Conservation (phyloP, 2,113 vertebrate genomes). For the Cephalopholis sonnerati region DNA sequence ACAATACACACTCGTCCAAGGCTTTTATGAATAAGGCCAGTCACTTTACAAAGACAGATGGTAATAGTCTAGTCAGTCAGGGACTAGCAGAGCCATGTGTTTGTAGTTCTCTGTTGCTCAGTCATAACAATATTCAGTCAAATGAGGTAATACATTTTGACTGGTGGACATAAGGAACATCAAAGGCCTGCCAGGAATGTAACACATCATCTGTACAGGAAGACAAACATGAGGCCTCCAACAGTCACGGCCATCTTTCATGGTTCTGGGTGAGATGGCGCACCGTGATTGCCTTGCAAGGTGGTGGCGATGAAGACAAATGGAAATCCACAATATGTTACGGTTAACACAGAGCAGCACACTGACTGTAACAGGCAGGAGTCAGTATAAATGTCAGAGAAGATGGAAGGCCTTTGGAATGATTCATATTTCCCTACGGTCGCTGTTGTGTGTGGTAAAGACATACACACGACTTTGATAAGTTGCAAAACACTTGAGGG, state of each 20-base stretch:
- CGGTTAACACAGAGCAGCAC: constrained; percentile 25
- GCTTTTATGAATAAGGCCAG: constrained; percentile 62
- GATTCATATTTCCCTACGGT: background rate
- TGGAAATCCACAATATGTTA: constrained; percentile 45
- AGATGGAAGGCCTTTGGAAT: constrained; percentile 26
- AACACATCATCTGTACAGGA: constrained; percentile 53
- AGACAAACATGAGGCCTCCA: constrained; percentile 47
- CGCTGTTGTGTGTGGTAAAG: background rate
- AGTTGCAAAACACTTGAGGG: background rate
- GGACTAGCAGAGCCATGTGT: constrained; percentile 25
- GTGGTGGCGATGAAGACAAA: constrained; percentile 64
- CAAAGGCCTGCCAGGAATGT: constrained; percentile 43
- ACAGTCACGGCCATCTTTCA: constrained; percentile 53
- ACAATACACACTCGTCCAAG: constrained; percentile 44
- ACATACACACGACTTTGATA: background rate
- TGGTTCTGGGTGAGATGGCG: constrained; percentile 25
- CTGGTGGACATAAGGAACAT: constrained; percentile 59
- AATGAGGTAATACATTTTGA: constrained; percentile 69
- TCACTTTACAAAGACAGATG: constrained; percentile 67
- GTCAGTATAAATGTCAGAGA: constrained; percentile 42
- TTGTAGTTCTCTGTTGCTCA: constrained; percentile 37
- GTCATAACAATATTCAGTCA: constrained; percentile 62
- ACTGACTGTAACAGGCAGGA: constrained; percentile 19
- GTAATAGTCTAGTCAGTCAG: constrained; percentile 47
- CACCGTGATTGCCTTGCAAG: constrained; percentile 44